phyloP scores from a whole-genome alignment of 92 coral and sea anemone species.

The Bergia sp. region DNA sequence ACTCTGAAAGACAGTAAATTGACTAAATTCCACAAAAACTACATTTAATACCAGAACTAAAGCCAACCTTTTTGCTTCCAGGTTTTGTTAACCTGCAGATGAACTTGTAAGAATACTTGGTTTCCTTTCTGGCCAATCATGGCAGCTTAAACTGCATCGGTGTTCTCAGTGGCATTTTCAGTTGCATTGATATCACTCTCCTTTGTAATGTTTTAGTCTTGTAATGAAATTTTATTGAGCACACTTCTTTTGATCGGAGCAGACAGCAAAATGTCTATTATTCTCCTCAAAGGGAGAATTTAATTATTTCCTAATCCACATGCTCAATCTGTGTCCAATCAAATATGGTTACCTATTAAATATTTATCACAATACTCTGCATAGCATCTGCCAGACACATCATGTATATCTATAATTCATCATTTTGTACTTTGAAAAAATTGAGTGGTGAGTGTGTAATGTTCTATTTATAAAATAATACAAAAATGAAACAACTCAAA shows the following conservation, averaged over 20 bases:
- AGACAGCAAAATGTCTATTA: constrained; percentile 25
- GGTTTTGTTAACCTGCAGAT: constrained; percentile 26
- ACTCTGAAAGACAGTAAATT: not conserved
- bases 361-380: constrained; percentile 20
- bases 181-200: not conserved
- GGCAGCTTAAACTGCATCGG: not conserved
- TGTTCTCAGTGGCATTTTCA: not conserved
- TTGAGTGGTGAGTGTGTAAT: constrained; percentile 9
- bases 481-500: not conserved
- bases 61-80: constrained; percentile 4
- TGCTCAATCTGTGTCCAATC: constrained; percentile 24
- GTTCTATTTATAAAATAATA: not conserved
- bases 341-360: not conserved
- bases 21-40: not conserved
- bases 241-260: not conserved
- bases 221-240: not conserved
- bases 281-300: constrained; percentile 12
- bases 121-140: constrained; percentile 23
- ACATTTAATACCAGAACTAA: not conserved
- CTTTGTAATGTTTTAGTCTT: not conserved
- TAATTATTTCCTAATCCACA: constrained; percentile 20
- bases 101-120: constrained; percentile 14
- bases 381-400: not conserved
- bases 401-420: not conserved
- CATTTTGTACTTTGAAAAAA: not conserved